Conservation (phyloP, 1,140 invertebrate genomes). For the Tetramorium parvispinum region DNA sequence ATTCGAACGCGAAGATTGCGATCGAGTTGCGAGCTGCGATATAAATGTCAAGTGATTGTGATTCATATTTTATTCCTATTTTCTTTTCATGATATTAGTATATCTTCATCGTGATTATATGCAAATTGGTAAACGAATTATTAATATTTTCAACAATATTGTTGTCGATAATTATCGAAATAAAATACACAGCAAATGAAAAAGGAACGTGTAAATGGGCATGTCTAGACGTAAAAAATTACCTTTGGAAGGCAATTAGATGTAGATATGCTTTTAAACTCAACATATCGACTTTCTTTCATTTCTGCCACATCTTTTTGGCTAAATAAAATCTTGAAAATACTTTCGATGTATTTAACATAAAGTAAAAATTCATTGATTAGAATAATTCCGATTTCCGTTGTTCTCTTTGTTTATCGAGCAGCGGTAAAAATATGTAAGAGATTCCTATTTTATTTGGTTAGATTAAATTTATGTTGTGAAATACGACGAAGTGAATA, state of each 20-base stretch:
- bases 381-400: background rate
- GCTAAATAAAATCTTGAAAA: constrained; percentile 8
- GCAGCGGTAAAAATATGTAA: background rate
- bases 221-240: background rate
- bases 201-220: constrained; percentile 1
- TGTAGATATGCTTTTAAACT: background rate
- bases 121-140: background rate
- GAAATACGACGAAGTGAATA: constrained; percentile 1
- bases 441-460: background rate
- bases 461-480: constrained; percentile 16
- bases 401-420: background rate
- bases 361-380: background rate
- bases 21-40: background rate
- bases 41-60: constrained; percentile 33
- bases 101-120: background rate
- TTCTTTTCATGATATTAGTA: background rate
- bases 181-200: background rate
- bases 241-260: background rate
- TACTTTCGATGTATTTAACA: background rate
- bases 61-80: constrained; percentile 5
- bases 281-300: background rate
- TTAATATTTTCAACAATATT: constrained; percentile 2
- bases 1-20: constrained; percentile 12
- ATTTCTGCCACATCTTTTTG: background rate
- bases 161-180: background rate